Evolutionary conservation across 2,888 invertebrate genomes (phyloP).

Genomic region (Rhagonycha lutea): DNA sequence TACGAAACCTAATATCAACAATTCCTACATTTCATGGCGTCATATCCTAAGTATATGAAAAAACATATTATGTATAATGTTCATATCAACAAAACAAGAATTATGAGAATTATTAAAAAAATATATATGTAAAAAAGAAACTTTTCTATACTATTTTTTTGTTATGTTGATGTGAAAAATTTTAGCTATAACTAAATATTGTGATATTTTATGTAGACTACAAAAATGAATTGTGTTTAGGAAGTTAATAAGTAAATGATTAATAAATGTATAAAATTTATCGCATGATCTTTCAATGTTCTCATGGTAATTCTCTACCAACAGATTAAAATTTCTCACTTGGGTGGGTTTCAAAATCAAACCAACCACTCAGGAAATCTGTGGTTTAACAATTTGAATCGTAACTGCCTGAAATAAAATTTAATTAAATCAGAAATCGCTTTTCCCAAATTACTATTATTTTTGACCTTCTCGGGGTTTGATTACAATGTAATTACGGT

Average conservation of each 20-base stretch:
- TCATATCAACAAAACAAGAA: neutral
- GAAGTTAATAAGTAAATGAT: slow-evolving; percentile 39
- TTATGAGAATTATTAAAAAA: neutral
- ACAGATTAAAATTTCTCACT: neutral
- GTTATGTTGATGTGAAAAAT: slow-evolving; percentile 35
- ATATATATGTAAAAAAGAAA: neutral
- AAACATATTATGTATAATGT: neutral
- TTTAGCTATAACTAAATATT: slow-evolving; percentile 49
- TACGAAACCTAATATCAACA: neutral
- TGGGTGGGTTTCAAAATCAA: neutral
- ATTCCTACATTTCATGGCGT: neutral
- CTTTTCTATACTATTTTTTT: slow-evolving; percentile 7
- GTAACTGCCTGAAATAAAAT: neutral
- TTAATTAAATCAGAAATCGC: neutral
- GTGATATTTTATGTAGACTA: slow-evolving; percentile 55
- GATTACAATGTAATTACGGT: neutral
- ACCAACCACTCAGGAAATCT: neutral
- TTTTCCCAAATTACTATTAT: neutral
- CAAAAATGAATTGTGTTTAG: slow-evolving; percentile 46
- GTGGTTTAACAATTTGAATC: neutral
- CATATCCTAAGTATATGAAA: neutral
- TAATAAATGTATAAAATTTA: slow-evolving; percentile 33
- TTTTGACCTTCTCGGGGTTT: neutral
- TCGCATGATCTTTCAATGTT: neutral
- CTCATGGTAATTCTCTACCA: neutral